A percentile compares a stretch with the other conserved stretches of the same genome.
These are phyloP conservation scores for Menidia menidia DNA, from an alignment of 2,797 vertebrate genomes.

Conservation along the genomic window DNA sequence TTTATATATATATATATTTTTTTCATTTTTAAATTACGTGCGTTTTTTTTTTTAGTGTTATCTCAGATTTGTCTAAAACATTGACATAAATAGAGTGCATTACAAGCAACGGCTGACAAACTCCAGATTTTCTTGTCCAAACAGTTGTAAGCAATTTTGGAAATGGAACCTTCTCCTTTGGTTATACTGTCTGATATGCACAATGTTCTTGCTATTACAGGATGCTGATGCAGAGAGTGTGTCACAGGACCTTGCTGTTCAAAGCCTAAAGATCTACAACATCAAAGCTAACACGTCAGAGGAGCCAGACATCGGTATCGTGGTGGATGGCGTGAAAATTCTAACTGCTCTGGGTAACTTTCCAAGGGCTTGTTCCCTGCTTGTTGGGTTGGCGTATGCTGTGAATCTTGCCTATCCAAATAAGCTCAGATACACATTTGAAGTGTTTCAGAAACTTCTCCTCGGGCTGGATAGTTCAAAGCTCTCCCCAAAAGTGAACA, in stretches of 20 bases:
- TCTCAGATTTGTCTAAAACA: no score
- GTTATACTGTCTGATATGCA: not conserved
- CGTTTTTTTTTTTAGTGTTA: no score
- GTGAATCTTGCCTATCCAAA: not conserved
- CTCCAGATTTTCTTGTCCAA: no score
- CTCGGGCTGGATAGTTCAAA: not conserved
- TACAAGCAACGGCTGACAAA: no score
- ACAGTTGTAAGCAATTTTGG: not conserved
- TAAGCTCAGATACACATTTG: not conserved
- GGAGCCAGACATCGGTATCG: not conserved
- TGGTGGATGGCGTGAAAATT: not conserved
- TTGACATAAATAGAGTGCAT: no score
- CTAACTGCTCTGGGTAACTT: not conserved
- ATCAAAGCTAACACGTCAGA: no score
- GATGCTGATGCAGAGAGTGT: not conserved
- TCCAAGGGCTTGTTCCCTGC: slow-evolving; percentile 2
- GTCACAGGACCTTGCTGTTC: slow-evolving; percentile 2
- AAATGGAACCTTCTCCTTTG: not conserved
- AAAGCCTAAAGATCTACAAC: not conserved
- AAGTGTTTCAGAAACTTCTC: not conserved
- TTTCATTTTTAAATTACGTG: no score
- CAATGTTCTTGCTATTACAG: not conserved
- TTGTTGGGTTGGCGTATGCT: not conserved
- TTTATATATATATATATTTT: no score
- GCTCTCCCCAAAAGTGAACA: slow-evolving; percentile 3